These are phyloP conservation scores for Jacana jacana DNA, from an alignment of 2,113 vertebrate genomes.

Conservation along the genomic window DNA sequence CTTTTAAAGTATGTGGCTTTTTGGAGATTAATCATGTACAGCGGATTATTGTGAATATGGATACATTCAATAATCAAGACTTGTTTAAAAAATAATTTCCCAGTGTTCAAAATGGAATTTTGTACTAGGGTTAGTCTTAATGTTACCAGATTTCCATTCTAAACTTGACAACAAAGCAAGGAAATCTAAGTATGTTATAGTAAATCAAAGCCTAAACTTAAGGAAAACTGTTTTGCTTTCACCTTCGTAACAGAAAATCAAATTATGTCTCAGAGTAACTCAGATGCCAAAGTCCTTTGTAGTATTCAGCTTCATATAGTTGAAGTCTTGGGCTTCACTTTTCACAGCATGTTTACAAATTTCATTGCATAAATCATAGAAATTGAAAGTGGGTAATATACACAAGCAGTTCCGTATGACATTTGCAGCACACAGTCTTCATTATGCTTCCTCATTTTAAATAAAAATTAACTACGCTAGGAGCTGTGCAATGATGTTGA, in stretches of 20 bases:
- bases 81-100: background rate
- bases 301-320: slow-evolving; percentile 13
- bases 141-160: background rate
- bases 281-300: background rate
- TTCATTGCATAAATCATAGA: slow-evolving; percentile 29
- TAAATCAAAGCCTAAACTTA: background rate
- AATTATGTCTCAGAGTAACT: background rate
- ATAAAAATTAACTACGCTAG: slow-evolving; percentile 60
- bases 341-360: background rate
- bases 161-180: background rate
- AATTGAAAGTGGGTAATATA: slow-evolving; percentile 27
- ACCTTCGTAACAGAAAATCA: background rate
- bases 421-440: slow-evolving; percentile 48
- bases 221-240: slow-evolving; percentile 19
- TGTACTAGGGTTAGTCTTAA: background rate
- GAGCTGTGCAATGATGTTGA: slow-evolving; percentile 43
- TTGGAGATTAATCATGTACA: background rate
- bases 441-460: slow-evolving; percentile 62
- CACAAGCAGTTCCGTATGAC: slow-evolving; percentile 46
- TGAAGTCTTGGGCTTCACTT: background rate
- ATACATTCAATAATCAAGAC: background rate
- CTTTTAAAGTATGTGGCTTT: background rate
- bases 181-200: background rate
- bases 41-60: background rate
- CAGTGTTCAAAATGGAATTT: background rate